Base-by-base conservation (phyloP, 2,888 invertebrate genomes). In the Nowickia ferox region DNA sequence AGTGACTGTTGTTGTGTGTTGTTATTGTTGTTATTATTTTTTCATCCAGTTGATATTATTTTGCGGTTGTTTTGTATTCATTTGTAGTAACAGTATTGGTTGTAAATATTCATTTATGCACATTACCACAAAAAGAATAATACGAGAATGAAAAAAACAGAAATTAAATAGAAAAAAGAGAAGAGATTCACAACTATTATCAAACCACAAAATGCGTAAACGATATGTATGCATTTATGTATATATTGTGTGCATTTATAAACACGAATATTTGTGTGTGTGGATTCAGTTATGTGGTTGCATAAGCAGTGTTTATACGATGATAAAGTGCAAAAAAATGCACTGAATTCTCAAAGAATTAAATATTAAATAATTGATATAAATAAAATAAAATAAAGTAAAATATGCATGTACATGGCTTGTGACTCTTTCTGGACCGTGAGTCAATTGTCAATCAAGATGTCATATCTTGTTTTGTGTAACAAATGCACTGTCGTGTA, bases 71-170 rank as follows among this genome's bases (percentile, higher is more conserved):
- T 86, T 79, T 85, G 83, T 85, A 83, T 83, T 69, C 83, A 83
- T 83, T 83, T 76, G 44, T 75, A 69, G 77, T 55, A 76, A 72
- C 57, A 81, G 61, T 85, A 83, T 83, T 85, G 75, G 78, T 85
- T 85, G 85, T 85, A 85, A 85, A 79, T 85, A 85, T 85, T 79
- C 85, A 85, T 85, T 86, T 86, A 83, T 79, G 86, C 86, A 79
- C 86, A 83, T 72, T 79, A 86, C 86, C 86, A 79, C 83, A 83
- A 76, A 51, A 79, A 71, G 63, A 51, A 51, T 66, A 61, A 53
- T 30, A 30, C 5, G 30, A 30, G 30, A 75, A 82, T 51, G 19
- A 55, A 65, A 44, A 71, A 19, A 61, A 65, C 22, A 17, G 57
- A 74, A 44, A 11, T 53, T 19, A 61, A 72, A 71, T 19, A 30